A percentile compares a stretch with the other conserved stretches of the same genome.
Conservation (phyloP, 2,797 vertebrate species). For the Champsocephalus esox region DNA sequence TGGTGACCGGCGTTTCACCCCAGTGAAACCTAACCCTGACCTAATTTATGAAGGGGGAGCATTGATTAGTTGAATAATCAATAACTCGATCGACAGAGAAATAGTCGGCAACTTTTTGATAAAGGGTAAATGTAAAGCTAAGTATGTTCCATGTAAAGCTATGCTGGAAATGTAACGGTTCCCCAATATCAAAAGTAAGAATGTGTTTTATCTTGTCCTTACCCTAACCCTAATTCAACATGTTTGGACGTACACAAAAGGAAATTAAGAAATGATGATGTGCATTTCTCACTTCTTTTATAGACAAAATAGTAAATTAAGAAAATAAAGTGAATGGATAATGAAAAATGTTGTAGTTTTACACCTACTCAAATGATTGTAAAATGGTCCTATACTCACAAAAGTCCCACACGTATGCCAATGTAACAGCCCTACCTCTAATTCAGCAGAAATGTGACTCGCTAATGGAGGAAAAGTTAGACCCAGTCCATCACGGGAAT, state of each 20-base stretch:
- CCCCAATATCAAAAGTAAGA: too few species aligned
- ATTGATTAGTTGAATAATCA: neutral
- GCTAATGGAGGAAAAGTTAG: constrained; percentile 27
- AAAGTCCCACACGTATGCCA: neutral
- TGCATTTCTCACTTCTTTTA: neutral
- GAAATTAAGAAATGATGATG: neutral
- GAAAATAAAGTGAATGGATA: neutral
- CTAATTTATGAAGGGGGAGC: neutral
- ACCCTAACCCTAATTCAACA: neutral
- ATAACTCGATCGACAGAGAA: neutral
- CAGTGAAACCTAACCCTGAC: too few species aligned
- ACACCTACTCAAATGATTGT: too few species aligned
- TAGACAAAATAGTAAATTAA: neutral
- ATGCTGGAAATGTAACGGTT: neutral
- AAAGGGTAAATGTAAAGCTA: neutral
- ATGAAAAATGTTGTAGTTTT: too few species aligned
- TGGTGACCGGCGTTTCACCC: neutral
- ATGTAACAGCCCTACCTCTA: neutral
- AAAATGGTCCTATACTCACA: neutral
- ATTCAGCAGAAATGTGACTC: neutral
- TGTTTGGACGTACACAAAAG: neutral
- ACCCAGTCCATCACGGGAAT: constrained; percentile 2
- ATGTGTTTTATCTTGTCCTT: neutral
- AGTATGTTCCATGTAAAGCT: neutral
- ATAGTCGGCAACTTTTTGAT: neutral